These are phyloP conservation scores for Belonocnema kinseyi DNA, from an alignment of 1,140 invertebrate species.

Conservation along the genomic window DNA sequence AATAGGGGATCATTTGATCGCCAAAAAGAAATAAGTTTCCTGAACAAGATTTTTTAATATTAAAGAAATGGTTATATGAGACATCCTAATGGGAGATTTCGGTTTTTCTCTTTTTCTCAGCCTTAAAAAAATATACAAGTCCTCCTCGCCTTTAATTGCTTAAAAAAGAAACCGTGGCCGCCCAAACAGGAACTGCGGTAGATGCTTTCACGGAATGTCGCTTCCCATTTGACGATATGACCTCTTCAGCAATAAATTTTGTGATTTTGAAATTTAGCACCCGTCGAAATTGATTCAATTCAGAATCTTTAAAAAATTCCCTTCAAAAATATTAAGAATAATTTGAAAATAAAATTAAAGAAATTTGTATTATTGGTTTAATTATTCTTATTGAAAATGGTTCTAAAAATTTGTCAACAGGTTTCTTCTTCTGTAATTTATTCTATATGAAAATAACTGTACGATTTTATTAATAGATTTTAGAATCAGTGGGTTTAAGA, in stretches of 20 bases:
- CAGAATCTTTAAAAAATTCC: background rate
- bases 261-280: slow-evolving; percentile 11
- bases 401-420: background rate
- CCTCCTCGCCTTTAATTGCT: slow-evolving; percentile 6
- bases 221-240: slow-evolving; percentile 5
- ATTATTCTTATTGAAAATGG: too few species aligned
- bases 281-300: background rate
- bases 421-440: background rate
- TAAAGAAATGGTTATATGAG: too few species aligned
- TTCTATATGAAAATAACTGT: too few species aligned
- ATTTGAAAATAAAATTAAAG: background rate
- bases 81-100: too few species aligned
- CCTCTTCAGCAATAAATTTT: slow-evolving; percentile 23
- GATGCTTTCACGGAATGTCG: slow-evolving; percentile 47
- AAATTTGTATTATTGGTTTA: too few species aligned
- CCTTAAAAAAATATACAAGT: background rate
- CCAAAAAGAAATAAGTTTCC: too few species aligned
- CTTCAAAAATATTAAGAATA: background rate
- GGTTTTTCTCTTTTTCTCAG: too few species aligned
- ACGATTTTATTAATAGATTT: too few species aligned
- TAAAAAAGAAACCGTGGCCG: slow-evolving; percentile 14
- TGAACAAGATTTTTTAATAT: too few species aligned
- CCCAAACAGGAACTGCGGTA: slow-evolving; percentile 46
- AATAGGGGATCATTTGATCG: too few species aligned
- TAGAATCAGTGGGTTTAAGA: too few species aligned